Conservation (phyloP, 2,113 vertebrate species). For the Cyprinus carpio region DNA sequence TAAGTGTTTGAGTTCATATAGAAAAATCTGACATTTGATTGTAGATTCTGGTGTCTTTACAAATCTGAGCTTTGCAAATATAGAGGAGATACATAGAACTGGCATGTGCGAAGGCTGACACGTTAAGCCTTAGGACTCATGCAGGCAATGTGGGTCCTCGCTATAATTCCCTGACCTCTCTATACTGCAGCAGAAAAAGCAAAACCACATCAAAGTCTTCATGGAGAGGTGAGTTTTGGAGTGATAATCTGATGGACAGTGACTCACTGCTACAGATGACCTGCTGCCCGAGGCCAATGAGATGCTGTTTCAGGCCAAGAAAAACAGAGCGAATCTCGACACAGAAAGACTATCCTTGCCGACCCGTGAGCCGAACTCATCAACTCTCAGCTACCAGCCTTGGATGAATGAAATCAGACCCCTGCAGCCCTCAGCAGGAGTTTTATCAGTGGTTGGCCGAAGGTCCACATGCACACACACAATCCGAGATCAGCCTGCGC, state of each 20-base stretch:
- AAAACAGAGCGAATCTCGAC: conserved; percentile 19
- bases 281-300: conserved; percentile 24
- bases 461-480: conserved; percentile 14
- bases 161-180: background rate
- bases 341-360: conserved; percentile 38
- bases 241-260: conserved; percentile 24
- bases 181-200: background rate
- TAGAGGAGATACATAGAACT: background rate
- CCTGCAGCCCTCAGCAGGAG: conserved; percentile 24
- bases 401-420: conserved; percentile 29
- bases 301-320: conserved; percentile 40
- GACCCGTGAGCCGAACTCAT: conserved; percentile 28
- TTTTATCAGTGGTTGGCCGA: conserved; percentile 23
- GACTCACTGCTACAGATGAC: conserved; percentile 31
- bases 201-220: background rate
- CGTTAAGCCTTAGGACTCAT: background rate
- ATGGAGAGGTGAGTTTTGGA: conserved; percentile 4
- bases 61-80: no score
- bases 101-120: background rate
- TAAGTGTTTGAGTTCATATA: no score
- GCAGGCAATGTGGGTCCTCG: background rate
- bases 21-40: no score
- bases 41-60: no score
- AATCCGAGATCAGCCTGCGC: background rate
- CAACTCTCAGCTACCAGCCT: conserved; percentile 25